phyloP scores from a whole-genome alignment of 2,888 invertebrate species.

The Anarsia innoxiella region DNA sequence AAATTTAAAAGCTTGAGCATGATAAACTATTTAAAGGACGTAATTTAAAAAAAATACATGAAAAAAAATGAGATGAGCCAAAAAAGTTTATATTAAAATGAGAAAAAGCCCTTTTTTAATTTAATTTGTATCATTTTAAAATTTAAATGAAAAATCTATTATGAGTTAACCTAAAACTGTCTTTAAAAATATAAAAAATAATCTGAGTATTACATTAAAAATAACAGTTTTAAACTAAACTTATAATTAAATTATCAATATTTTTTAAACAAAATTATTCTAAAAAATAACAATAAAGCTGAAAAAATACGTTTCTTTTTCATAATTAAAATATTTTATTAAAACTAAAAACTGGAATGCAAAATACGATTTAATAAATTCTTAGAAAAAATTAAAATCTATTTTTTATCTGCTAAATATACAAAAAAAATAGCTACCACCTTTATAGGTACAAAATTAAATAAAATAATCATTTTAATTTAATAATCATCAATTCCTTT shows the following conservation, averaged over 20 bases:
- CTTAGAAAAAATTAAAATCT: slow-evolving; percentile 3
- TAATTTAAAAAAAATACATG: too few relatives aligned
- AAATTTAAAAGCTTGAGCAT: too few relatives aligned
- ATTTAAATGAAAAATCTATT: too few relatives aligned
- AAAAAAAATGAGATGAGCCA: too few relatives aligned
- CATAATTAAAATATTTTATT: background rate
- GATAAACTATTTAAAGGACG: too few relatives aligned
- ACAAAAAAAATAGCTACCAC: slow-evolving; percentile 19
- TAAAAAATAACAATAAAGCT: slow-evolving; percentile 24
- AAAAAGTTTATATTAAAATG: too few relatives aligned
- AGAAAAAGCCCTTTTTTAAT: too few relatives aligned
- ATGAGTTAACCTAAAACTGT: background rate
- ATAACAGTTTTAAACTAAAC: slow-evolving; percentile 15
- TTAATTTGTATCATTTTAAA: too few relatives aligned
- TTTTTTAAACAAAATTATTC: slow-evolving; percentile 12
- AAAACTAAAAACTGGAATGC: slow-evolving; percentile 8
- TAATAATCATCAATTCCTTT: slow-evolving; percentile 11
- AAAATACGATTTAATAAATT: slow-evolving; percentile 6
- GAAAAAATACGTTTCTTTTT: slow-evolving; percentile 21
- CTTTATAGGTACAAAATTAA: slow-evolving; percentile 11
- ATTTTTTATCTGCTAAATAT: slow-evolving; percentile 11
- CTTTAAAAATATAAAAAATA: slow-evolving; percentile 9
- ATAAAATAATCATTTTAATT: slow-evolving; percentile 10
- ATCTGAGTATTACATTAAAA: slow-evolving; percentile 24
- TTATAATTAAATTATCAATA: slow-evolving; percentile 2